Evolutionary conservation across 2,113 vertebrate genomes (phyloP), one percentile per base, ranked within the genome.

Genomic region (Oreotrochilus melanogaster): DNA sequence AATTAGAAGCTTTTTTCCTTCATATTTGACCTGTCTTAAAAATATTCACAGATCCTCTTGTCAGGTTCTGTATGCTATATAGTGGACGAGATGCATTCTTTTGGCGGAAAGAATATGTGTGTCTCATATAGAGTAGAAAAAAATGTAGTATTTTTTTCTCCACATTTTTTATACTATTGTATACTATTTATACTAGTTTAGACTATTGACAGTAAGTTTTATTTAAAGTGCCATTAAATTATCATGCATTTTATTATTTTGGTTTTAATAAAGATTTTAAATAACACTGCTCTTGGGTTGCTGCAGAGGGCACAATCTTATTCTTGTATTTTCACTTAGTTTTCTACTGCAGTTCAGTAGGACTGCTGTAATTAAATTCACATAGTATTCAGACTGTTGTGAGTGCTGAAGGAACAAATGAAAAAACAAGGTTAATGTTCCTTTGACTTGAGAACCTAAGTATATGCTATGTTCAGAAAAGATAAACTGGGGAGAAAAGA

Each of bases 1-100:
- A 83, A 65, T 47, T 50, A 28, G 2, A 14, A 51, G 8, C 1
- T 54, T 54, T 54, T 28, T 13, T 1, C 0, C 5, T 8, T 50
- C 42, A 1, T 66, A 57, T 83, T 79, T 85, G 37, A 60, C 23
- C 23, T 1, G 3, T 8, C 9, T 47, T 78, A 47, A 18, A 70
- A 88, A 65, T 23, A 65, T 30, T 60, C 48, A 64, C 2, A 78
- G 18, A 71, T 78, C 51, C 33, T 87, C 18, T 57, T 71, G 11
- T 84, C 62, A 35, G 5, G 6, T 61, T 81, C 47, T 78, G 12
- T 87, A n/a, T 28, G 22, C 30, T 31, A 84, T 1, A 0, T 18
- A 23, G 28, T 74, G 30, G 11, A 43, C 19, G 16, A 10, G 9
- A 5, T 82, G 11, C 28, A 18, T 73, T 76, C 14, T 80, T 92